phyloP scores from a whole-genome alignment of 2,113 vertebrate genomes.

The Nothocercus nigrocapillus region DNA sequence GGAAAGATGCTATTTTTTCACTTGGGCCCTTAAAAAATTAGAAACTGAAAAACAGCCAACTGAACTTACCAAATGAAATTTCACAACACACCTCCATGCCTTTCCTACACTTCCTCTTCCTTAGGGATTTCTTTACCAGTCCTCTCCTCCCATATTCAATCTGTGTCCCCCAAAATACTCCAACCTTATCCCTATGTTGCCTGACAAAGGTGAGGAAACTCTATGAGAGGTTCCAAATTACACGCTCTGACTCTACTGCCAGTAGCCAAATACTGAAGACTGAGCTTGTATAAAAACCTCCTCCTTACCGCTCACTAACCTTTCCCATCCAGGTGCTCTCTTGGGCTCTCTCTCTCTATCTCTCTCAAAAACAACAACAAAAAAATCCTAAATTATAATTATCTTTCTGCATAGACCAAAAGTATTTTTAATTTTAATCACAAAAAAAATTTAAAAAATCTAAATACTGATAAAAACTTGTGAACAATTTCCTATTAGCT shows the following conservation, averaged over 20 bases:
- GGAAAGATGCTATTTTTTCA: background rate
- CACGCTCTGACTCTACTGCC: background rate
- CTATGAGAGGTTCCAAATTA: background rate
- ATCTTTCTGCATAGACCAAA: background rate
- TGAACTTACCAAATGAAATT: background rate
- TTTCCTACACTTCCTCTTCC: background rate
- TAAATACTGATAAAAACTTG: background rate
- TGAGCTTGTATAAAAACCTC: background rate
- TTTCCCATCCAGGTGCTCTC: background rate
- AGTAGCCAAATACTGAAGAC: background rate
- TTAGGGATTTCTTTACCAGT: background rate
- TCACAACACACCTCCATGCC: background rate
- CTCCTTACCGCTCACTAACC: background rate
- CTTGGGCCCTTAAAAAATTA: background rate
- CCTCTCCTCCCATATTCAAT: background rate
- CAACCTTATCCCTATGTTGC: rapidly evolving
- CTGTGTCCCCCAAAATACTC: rapidly evolving
- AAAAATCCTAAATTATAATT: too few relatives aligned
- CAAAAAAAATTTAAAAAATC: background rate
- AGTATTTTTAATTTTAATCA: conserved; percentile 16
- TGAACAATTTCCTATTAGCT: background rate
- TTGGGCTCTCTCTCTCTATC: too few relatives aligned
- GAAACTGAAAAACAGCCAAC: background rate
- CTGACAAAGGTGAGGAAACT: background rate
- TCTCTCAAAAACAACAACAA: too few relatives aligned